Evolutionary conservation across 2,797 vertebrate genomes (phyloP).

Genomic region (Lithobates sylvaticus): DNA sequence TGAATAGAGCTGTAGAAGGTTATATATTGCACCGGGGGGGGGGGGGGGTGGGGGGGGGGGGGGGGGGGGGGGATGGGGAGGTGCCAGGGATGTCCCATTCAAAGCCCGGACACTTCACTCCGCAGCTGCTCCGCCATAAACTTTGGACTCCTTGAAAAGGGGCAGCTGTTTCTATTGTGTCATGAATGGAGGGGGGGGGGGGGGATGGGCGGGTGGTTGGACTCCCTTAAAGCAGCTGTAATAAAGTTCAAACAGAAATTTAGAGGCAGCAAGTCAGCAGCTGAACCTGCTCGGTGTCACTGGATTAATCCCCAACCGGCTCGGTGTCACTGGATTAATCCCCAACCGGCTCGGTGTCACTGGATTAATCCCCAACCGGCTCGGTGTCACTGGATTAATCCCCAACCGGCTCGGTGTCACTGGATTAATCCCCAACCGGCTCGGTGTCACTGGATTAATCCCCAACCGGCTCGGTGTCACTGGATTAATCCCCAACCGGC

Average conservation of each 20-base stretch:
- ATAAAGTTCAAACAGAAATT: not conserved
- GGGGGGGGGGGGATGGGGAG: not conserved
- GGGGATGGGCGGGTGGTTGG: not conserved
- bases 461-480: too few species aligned
- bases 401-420: too few species aligned
- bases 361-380: too few species aligned
- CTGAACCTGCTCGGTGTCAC: too few species aligned
- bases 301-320: too few species aligned
- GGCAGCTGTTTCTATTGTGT: constrained; percentile 15
- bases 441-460: too few species aligned
- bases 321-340: too few species aligned
- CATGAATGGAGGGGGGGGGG: not conserved
- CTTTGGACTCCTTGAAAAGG: not conserved
- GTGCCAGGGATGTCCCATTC: not conserved
- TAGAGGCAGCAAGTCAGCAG: not conserved
- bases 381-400: too few species aligned
- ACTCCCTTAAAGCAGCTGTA: not conserved
- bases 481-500: too few species aligned
- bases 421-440: too few species aligned
- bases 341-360: too few species aligned
- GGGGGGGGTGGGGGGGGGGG: not conserved
- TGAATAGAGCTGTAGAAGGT: not conserved
- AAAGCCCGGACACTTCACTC: not conserved
- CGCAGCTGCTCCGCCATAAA: constrained; percentile 16
- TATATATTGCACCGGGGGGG: not conserved